Evolutionary conservation across 2,113 vertebrate genomes (phyloP).

Genomic region (Ginglymostoma cirratum): DNA sequence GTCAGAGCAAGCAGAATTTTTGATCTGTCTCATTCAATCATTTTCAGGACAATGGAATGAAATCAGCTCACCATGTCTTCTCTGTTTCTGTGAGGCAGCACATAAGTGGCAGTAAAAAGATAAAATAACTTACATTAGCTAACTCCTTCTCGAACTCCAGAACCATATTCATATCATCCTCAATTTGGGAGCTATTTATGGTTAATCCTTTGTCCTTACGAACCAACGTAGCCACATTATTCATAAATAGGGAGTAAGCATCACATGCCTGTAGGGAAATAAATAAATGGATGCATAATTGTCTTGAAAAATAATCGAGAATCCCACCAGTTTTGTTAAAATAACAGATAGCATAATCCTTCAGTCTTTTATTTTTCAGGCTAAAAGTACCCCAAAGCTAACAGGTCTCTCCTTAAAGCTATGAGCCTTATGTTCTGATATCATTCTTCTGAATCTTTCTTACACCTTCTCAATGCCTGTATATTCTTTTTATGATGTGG

Average conservation of each 20-base stretch:
- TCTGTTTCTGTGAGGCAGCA: background rate
- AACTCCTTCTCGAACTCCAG: constrained; percentile 85
- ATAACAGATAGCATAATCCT: background rate
- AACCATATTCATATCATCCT: constrained; percentile 63
- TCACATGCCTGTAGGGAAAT: constrained; percentile 65
- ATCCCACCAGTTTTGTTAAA: background rate
- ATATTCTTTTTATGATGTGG: background rate
- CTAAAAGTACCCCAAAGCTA: background rate
- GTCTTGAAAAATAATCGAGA: background rate
- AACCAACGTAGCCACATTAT: constrained; percentile 76
- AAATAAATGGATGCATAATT: constrained; percentile 1
- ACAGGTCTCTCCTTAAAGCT: background rate
- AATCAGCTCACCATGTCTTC: background rate
- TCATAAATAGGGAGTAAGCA: constrained; percentile 82
- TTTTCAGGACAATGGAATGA: too few species aligned
- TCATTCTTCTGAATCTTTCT: too few species aligned
- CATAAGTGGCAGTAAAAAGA: background rate
- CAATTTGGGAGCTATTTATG: constrained; percentile 56
- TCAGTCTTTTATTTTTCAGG: background rate
- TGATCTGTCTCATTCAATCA: background rate
- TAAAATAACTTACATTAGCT: constrained; percentile 70
- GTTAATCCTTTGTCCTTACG: constrained; percentile 63
- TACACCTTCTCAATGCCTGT: too few species aligned
- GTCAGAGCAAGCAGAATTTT: background rate
- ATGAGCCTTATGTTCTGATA: background rate